Evolutionary conservation across 2,113 vertebrate species (phyloP), one percentile per base, ranked within the genome.

Genomic region (Cryptomyrus ogoouensis): DNA sequence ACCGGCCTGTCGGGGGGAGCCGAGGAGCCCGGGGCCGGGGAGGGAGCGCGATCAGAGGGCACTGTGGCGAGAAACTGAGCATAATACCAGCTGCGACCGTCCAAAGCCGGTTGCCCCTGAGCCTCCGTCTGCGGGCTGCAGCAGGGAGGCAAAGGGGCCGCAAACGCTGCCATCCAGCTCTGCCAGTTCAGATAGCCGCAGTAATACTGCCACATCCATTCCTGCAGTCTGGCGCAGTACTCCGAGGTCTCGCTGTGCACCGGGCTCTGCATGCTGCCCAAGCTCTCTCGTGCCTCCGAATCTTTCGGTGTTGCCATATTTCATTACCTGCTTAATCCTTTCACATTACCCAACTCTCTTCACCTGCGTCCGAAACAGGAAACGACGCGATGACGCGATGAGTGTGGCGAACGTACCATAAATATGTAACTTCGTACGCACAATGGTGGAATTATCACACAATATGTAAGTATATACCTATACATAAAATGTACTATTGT

Each of bases 201-300:
- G 95, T 98, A 97, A 83, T 96, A 97, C 92, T 97, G 96, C 97
- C 97, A 98, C 87, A 98, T 97, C 98, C 98, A 98, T 90, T 96
- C 96, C 94, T 98, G 98, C 90, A 98, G 94, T 88, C 95, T 94
- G 70, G 94, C 95, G 85, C 97, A 97, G 93, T 98, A 98, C 84
- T 98, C 96, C 13, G 94, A 94, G 31, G 95, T 96, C 90, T 3
- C 19, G 56, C n/a, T 74, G 35, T 21, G 3, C 10, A 19, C 66
- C 5, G 46, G 52, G 1, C 9, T 85, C 56, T 92, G 52, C 3
- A 31, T 46, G 17, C 66, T 74, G 2, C 89, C 35, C 15, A 56
- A 77, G 24, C 49, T 85, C 8, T 5, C 86, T 35, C 62, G 62
- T n/a, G 5, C 87, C 27, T 91, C 90, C 24, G 21, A 77, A 53